phyloP scores from a whole-genome alignment of 2,113 vertebrate genomes.

The Planiliza haematocheilus region DNA sequence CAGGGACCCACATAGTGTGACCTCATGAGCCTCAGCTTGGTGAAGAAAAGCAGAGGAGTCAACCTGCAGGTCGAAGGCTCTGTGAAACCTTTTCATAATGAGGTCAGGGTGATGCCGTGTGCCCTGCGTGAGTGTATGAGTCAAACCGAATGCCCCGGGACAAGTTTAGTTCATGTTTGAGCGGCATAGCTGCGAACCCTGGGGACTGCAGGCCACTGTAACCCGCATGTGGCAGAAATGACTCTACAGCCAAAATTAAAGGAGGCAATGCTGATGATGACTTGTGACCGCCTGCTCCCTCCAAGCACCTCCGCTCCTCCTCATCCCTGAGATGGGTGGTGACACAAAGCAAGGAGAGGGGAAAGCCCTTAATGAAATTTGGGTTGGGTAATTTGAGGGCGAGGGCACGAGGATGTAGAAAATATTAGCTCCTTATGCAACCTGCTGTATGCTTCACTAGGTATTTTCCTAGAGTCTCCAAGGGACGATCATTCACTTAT shows the following conservation, averaged over 20 bases:
- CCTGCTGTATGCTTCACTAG: conserved; percentile 35
- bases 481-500: neutral
- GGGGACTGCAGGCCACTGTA: conserved; percentile 15
- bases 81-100: conserved; percentile 60
- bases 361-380: conserved; percentile 12
- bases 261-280: conserved; percentile 43
- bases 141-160: conserved; percentile 50
- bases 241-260: conserved; percentile 46
- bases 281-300: conserved; percentile 39
- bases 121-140: conserved; percentile 35
- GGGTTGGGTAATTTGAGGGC: conserved; percentile 34
- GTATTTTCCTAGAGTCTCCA: neutral
- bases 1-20: neutral
- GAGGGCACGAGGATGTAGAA: conserved; percentile 32
- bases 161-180: conserved; percentile 44
- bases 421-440: conserved; percentile 50
- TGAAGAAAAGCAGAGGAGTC: conserved; percentile 22
- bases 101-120: conserved; percentile 46
- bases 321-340: neutral
- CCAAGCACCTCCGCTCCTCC: neutral
- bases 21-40: conserved; percentile 14
- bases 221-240: conserved; percentile 35
- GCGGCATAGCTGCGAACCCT: conserved; percentile 19
- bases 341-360: conserved; percentile 15
- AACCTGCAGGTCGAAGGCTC: conserved; percentile 32